Conservation (phyloP, 23 tunicate species). For the Styela clava region DNA sequence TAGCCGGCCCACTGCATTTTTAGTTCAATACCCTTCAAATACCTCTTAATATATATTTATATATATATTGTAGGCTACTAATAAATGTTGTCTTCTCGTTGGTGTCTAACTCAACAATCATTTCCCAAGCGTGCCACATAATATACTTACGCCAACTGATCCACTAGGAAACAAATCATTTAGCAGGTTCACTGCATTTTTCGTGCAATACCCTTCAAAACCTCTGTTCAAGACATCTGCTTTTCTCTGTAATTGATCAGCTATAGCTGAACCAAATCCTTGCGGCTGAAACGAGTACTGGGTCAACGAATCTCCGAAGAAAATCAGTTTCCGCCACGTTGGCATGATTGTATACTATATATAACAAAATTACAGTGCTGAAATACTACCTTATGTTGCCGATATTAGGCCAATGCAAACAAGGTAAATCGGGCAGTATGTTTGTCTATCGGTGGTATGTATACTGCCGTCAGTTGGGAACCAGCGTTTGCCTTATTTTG, state of each 20-base stretch:
- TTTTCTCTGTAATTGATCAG: slow-evolving; percentile 46
- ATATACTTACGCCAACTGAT: neutral
- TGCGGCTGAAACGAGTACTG: slow-evolving; percentile 48
- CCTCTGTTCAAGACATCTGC: slow-evolving; percentile 80
- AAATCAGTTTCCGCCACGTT: slow-evolving; percentile 45
- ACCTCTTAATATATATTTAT: too few species aligned
- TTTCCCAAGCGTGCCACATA: too few species aligned
- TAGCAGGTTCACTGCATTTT: slow-evolving; percentile 27
- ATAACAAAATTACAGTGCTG: too few species aligned
- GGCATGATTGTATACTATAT: too few species aligned
- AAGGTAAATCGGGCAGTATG: too few species aligned
- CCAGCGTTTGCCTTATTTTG: too few species aligned
- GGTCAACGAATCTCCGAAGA: slow-evolving; percentile 77
- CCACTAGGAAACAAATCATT: slow-evolving; percentile 22
- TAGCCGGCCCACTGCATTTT: slow-evolving; percentile 25
- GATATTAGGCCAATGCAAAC: too few species aligned
- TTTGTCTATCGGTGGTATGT: neutral
- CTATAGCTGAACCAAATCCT: slow-evolving; percentile 64
- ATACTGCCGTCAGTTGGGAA: too few species aligned
- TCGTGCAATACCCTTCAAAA: slow-evolving; percentile 78
- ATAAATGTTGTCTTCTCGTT: too few species aligned
- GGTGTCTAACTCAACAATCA: too few species aligned
- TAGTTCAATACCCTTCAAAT: slow-evolving; percentile 81
- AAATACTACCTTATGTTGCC: too few species aligned
- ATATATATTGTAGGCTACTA: too few species aligned